A percentile compares a stretch with the other conserved stretches of the same genome.
Evolutionary conservation across 2,113 vertebrate species (phyloP).

Genomic region (Sphaerodactylus townsendi): DNA sequence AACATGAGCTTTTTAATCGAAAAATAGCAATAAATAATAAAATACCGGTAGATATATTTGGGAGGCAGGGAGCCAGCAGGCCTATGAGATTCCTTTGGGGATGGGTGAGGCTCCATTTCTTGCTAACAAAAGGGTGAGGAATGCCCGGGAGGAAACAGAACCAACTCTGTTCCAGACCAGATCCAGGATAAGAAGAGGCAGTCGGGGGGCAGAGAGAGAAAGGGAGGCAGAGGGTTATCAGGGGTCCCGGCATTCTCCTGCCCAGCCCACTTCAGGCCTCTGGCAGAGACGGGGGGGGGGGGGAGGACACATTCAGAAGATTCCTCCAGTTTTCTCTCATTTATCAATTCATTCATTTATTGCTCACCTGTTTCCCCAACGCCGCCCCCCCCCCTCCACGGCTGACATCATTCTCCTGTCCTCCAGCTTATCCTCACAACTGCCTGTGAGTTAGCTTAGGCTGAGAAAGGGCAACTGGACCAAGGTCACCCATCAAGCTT

Average conservation of each 20-base stretch:
- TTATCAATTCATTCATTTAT: too few species aligned
- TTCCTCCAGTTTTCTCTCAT: background rate
- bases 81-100: background rate
- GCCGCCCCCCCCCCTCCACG: too few species aligned
- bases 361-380: too few species aligned
- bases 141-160: background rate
- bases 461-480: too few species aligned
- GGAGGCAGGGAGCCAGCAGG: background rate
- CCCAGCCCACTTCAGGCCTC: background rate
- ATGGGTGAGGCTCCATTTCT: background rate
- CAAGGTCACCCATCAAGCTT: too few species aligned
- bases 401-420: too few species aligned
- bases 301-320: background rate
- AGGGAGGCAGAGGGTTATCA: background rate
- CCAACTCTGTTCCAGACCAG: background rate
- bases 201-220: background rate
- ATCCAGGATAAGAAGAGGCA: background rate
- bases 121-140: background rate
- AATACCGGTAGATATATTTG: too few species aligned
- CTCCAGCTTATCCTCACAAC: too few species aligned
- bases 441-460: too few species aligned
- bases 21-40: too few species aligned
- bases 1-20: too few species aligned
- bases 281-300: too few species aligned
- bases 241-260: background rate